phyloP scores from a whole-genome alignment of 2,888 invertebrate species.

The Pimpla rufipes region DNA sequence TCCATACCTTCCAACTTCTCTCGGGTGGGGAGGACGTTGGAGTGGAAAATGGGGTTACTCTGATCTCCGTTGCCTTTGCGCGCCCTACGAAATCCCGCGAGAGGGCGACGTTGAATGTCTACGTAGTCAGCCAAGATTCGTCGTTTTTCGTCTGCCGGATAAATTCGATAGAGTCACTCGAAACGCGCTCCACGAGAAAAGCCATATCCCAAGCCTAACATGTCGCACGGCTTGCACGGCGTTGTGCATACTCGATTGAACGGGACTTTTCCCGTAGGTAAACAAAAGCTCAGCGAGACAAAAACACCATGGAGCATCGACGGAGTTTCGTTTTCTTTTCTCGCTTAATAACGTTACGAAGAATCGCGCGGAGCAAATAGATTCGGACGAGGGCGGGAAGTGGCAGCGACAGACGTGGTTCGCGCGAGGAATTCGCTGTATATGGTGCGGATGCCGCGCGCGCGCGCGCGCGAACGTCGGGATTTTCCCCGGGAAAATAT shows the following conservation, averaged over 20 bases:
- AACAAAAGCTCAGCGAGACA: not conserved
- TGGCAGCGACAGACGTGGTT: not conserved
- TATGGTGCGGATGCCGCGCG: no score
- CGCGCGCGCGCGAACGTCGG: not conserved
- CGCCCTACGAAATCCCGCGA: not conserved
- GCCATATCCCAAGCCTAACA: not conserved
- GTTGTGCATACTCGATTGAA: not conserved
- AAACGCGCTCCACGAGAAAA: not conserved
- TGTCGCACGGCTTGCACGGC: not conserved
- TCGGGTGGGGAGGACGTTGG: not conserved
- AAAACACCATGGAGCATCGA: no score
- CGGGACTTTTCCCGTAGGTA: not conserved
- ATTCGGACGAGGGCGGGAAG: not conserved
- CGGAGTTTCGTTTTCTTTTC: no score
- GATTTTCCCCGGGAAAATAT: not conserved
- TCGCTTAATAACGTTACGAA: not conserved
- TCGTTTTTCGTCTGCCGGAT: not conserved
- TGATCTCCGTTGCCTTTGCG: slow-evolving; percentile 9
- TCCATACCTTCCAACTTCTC: not conserved
- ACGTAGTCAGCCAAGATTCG: not conserved
- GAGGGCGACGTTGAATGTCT: not conserved
- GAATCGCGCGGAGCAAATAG: not conserved
- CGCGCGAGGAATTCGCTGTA: not conserved
- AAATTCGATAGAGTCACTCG: slow-evolving; percentile 9
- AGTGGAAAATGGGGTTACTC: slow-evolving; percentile 13